phyloP scores from a whole-genome alignment of 2,888 invertebrate species.

The Camponotus fellah region DNA sequence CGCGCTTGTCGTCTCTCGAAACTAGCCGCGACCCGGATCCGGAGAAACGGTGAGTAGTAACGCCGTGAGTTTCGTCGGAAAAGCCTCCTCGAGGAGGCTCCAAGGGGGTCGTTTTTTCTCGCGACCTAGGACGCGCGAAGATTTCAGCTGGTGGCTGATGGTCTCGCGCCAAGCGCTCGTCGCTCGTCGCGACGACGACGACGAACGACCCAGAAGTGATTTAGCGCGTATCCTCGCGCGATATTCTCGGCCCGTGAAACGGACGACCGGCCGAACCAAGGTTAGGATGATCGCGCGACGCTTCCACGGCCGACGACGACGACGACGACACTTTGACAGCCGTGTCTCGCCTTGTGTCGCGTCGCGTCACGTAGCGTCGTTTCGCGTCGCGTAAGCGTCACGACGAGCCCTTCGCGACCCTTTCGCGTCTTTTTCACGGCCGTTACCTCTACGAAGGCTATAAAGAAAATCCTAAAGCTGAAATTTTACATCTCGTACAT shows the following conservation, averaged over 20 bases:
- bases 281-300: slow-evolving; percentile 58
- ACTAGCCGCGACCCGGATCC: neutral
- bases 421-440: neutral
- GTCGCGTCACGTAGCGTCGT: neutral
- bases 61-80: neutral
- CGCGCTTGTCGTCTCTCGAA: neutral
- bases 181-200: slow-evolving; percentile 49
- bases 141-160: slow-evolving; percentile 72
- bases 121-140: slow-evolving; percentile 42
- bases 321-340: neutral
- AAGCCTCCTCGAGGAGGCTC: neutral
- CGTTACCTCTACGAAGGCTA: too few species aligned
- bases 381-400: slow-evolving; percentile 7
- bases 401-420: neutral
- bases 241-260: too few species aligned
- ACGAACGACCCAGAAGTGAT: slow-evolving; percentile 72
- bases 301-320: neutral
- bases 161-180: slow-evolving; percentile 52
- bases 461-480: too few species aligned
- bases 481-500: too few species aligned
- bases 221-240: slow-evolving; percentile 67
- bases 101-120: neutral
- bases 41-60: slow-evolving; percentile 19
- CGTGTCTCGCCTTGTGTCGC: neutral
- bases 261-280: slow-evolving; percentile 25